Conservation (phyloP, 2,797 vertebrate genomes). For the Paramormyrops hopkinsi region DNA sequence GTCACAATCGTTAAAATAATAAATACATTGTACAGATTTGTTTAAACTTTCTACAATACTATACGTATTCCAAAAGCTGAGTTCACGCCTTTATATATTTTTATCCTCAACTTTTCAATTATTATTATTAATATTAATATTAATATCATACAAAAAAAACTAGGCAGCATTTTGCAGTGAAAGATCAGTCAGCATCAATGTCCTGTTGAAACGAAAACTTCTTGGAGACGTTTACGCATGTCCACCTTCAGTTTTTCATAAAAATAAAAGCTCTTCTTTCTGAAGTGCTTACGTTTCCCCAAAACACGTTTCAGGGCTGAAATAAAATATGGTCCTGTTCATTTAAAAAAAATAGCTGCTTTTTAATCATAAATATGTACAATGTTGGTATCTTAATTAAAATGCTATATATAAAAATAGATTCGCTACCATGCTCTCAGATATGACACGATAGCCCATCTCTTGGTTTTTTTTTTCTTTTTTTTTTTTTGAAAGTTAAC, state of each 20-base stretch:
- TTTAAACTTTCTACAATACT: conserved; percentile 76
- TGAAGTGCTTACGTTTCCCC: conserved; percentile 60
- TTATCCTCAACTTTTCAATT: conserved; percentile 70
- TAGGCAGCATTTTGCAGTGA: conserved; percentile 73
- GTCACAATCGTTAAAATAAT: conserved; percentile 86
- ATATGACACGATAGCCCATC: conserved; percentile 43
- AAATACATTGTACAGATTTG: conserved; percentile 89
- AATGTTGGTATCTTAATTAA: conserved; percentile 75
- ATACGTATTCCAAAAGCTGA: conserved; percentile 75
- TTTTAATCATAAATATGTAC: conserved; percentile 67
- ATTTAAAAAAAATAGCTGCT: conserved; percentile 80
- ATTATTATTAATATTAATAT: conserved; percentile 68
- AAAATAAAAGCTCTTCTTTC: conserved; percentile 57
- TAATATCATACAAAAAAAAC: conserved; percentile 68
- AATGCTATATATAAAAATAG: conserved; percentile 96
- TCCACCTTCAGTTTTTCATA: conserved; percentile 58
- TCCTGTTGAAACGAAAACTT: conserved; percentile 56
- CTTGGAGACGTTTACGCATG: conserved; percentile 61
- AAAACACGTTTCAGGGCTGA: conserved; percentile 53
- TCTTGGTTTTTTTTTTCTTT: conserved; percentile 19
- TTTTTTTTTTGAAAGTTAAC: conserved; percentile 57
- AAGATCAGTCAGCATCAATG: conserved; percentile 69
- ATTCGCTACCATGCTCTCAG: conserved; percentile 82
- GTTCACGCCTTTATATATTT: conserved; percentile 75
- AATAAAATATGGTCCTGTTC: conserved; percentile 84